phyloP scores from a whole-genome alignment of 2,888 invertebrate species.

The Stegophylla sp. region DNA sequence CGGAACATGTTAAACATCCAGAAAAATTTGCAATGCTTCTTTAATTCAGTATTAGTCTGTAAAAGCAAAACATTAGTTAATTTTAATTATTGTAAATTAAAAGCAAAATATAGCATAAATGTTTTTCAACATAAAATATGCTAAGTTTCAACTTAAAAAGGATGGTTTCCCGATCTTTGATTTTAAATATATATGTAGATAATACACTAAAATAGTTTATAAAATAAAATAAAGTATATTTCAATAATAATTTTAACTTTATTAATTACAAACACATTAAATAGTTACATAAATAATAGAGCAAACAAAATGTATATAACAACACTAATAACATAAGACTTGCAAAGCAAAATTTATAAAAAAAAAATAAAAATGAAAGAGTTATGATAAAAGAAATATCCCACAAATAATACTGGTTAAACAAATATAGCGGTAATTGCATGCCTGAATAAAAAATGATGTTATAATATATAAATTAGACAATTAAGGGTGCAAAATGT shows the following conservation, averaged over 20 bases:
- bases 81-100: too few species aligned
- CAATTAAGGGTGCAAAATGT: background rate
- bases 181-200: too few species aligned
- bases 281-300: constrained; percentile 35
- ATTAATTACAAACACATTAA: constrained; percentile 35
- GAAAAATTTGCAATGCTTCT: too few species aligned
- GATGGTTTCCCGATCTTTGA: too few species aligned
- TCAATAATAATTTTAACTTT: constrained; percentile 22
- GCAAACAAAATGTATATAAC: constrained; percentile 35
- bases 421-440: constrained; percentile 2
- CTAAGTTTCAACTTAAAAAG: too few species aligned
- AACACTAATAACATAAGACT: constrained; percentile 28
- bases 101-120: too few species aligned
- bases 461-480: background rate
- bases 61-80: too few species aligned
- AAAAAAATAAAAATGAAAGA: constrained; percentile 6
- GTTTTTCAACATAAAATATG: too few species aligned
- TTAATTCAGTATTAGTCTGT: too few species aligned
- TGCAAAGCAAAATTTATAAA: constrained; percentile 31
- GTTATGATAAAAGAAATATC: background rate
- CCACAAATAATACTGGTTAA: constrained; percentile 39
- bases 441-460: constrained; percentile 18
- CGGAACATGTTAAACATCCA: too few species aligned
- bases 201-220: background rate
- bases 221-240: constrained; percentile 12